Conservation (phyloP, 2,888 invertebrate species). For the Ischnura elegans region DNA sequence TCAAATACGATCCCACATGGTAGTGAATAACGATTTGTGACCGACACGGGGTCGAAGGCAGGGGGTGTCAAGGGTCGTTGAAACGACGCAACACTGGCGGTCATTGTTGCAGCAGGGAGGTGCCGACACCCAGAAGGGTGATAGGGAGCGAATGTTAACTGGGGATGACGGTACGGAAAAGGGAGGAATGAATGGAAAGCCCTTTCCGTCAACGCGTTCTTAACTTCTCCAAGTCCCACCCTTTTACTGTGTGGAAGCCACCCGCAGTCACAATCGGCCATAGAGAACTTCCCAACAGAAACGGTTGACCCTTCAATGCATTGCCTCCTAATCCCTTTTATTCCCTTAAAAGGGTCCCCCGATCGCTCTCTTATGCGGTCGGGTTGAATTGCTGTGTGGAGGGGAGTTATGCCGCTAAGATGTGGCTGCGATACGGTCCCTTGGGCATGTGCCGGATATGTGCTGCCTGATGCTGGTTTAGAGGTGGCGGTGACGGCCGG, state of each 20-base stretch:
- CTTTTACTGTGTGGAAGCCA: not conserved
- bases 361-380: not conserved
- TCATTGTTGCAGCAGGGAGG: constrained; percentile 10
- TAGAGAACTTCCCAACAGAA: not conserved
- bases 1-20: too few species aligned
- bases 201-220: not conserved
- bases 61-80: constrained; percentile 39
- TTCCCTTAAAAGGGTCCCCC: not conserved
- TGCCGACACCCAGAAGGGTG: constrained; percentile 53
- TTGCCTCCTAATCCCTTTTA: constrained; percentile 7
- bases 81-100: constrained; percentile 15
- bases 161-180: not conserved
- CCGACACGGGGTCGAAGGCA: not conserved
- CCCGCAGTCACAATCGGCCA: not conserved
- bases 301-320: not conserved
- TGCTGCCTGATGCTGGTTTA: not conserved
- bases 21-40: constrained; percentile 16
- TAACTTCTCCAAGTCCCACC: not conserved
- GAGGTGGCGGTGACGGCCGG: not conserved
- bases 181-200: not conserved
- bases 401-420: not conserved
- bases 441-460: not conserved
- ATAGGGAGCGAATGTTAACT: not conserved
- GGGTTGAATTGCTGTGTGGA: not conserved
- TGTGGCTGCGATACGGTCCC: not conserved